A percentile compares a stretch with the other conserved stretches of the same genome.
Evolutionary conservation across 2,888 invertebrate species (phyloP).

Genomic region (Spodoptera picta): DNA sequence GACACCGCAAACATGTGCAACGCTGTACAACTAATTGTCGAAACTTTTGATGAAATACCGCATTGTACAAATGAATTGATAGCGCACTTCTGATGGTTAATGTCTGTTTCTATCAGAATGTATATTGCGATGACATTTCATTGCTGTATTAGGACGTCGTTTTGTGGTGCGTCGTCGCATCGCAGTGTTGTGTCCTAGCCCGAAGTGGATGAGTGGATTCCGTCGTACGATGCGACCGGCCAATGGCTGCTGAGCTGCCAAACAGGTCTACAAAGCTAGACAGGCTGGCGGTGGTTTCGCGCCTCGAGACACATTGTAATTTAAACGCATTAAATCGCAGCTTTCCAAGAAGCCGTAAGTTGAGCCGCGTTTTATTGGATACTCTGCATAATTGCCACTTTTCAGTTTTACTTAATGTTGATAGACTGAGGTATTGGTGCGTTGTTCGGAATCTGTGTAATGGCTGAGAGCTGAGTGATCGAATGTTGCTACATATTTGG

Average conservation of each 20-base stretch:
- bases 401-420: slow-evolving; percentile 19
- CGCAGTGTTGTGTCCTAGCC: too few species aligned
- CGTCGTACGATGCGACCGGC: slow-evolving; percentile 60
- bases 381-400: slow-evolving; percentile 24
- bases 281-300: slow-evolving; percentile 65
- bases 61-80: too few species aligned
- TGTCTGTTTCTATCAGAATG: too few species aligned
- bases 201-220: slow-evolving; percentile 60
- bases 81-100: too few species aligned
- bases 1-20: too few species aligned
- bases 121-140: too few species aligned
- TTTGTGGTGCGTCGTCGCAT: too few species aligned
- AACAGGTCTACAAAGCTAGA: slow-evolving; percentile 64
- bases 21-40: too few species aligned
- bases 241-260: slow-evolving; percentile 54
- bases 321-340: slow-evolving; percentile 48
- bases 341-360: slow-evolving; percentile 54
- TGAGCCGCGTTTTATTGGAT: slow-evolving; percentile 41
- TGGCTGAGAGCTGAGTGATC: too few species aligned
- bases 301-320: slow-evolving; percentile 45
- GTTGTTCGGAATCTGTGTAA: neutral
- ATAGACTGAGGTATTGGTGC: neutral
- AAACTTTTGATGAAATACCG: too few species aligned
- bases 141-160: too few species aligned
- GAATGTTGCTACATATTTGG: too few species aligned